Percentiles rank a stretch among this genome's conserved stretches.
Evolutionary conservation across 2,888 invertebrate species (phyloP).

Genomic region (Aphodius granarius): DNA sequence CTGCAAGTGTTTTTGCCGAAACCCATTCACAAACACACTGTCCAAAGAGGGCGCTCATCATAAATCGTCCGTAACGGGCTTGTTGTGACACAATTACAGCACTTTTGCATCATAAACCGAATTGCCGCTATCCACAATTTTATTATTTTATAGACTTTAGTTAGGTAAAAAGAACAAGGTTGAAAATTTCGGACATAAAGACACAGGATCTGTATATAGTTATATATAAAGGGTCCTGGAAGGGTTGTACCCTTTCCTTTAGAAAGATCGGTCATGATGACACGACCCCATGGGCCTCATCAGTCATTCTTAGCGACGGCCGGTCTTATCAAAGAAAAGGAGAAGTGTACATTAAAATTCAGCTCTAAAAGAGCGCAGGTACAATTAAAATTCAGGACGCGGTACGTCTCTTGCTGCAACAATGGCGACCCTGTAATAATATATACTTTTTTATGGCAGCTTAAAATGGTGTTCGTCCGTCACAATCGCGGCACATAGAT

Average conservation of each 20-base stretch:
- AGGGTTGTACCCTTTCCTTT: neutral
- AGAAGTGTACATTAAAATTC: neutral
- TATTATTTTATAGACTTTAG: neutral
- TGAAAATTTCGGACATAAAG: neutral
- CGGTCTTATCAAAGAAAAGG: neutral
- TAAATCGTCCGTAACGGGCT: neutral
- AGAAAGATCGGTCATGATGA: neutral
- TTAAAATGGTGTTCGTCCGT: neutral
- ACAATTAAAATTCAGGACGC: neutral
- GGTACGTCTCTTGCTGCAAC: neutral
- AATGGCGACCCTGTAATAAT: neutral
- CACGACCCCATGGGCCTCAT: neutral
- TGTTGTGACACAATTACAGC: neutral
- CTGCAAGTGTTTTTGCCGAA: neutral
- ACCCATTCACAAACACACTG: no score
- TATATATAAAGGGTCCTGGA: neutral
- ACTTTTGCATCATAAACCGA: neutral
- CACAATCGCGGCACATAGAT: no score
- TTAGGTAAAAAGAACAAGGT: neutral
- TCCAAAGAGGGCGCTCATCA: neutral
- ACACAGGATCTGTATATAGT: neutral
- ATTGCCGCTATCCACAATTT: neutral
- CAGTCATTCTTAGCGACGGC: neutral
- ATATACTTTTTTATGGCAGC: neutral
- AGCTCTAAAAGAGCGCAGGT: neutral